These are phyloP conservation scores for Semicossyphus pulcher DNA, from an alignment of 2,113 vertebrate species.

Conservation along the genomic window DNA sequence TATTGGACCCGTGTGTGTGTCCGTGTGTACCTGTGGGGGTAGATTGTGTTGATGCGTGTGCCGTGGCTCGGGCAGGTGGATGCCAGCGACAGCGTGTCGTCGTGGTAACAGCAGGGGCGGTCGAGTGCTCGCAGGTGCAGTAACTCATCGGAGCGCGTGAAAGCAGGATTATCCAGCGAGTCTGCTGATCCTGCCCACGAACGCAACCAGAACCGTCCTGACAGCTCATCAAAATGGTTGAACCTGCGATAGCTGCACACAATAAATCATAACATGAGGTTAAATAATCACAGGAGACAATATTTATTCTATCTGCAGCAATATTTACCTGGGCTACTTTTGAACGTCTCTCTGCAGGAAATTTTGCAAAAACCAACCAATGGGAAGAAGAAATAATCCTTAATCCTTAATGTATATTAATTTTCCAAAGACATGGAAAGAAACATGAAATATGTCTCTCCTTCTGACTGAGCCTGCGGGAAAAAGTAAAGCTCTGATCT, in stretches of 20 bases:
- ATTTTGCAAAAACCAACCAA: background rate
- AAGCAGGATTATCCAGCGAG: slow-evolving; percentile 89
- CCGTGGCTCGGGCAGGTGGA: slow-evolving; percentile 82
- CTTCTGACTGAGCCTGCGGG: background rate
- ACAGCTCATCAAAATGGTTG: slow-evolving; percentile 91
- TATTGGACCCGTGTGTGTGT: background rate
- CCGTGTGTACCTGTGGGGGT: slow-evolving; percentile 77
- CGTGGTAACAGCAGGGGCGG: slow-evolving; percentile 85
- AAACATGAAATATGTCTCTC: background rate
- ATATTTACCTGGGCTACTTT: background rate
- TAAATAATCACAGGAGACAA: background rate
- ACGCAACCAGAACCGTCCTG: slow-evolving; percentile 87
- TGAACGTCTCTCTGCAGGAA: background rate
- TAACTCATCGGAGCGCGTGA: slow-evolving; percentile 88
- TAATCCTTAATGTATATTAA: no score
- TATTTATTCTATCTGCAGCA: background rate
- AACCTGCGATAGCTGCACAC: slow-evolving; percentile 88
- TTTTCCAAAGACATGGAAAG: background rate
- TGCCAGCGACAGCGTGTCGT: slow-evolving; percentile 81
- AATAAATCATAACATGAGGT: background rate
- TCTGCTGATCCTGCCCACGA: slow-evolving; percentile 84
- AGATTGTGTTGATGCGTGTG: slow-evolving; percentile 80
- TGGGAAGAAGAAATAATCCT: background rate
- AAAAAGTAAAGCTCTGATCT: slow-evolving; percentile 7
- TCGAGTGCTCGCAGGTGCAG: slow-evolving; percentile 86